These are phyloP conservation scores for Lepidocolaptes lacrymiger DNA, from an alignment of 2,797 vertebrate species.

Conservation along the genomic window DNA sequence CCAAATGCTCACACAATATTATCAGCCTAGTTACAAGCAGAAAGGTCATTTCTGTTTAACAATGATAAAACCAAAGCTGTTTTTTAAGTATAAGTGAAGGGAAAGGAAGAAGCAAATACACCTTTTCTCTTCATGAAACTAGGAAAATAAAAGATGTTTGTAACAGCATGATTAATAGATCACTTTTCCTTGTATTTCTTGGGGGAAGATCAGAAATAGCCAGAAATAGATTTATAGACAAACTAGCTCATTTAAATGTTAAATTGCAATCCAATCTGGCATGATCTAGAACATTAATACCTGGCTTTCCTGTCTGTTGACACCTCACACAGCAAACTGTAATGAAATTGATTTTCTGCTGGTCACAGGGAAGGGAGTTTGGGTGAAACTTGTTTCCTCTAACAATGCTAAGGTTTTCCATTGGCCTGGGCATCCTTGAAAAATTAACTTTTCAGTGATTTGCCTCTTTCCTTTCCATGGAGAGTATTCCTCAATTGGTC, in stretches of 20 bases:
- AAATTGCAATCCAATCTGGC: slow-evolving; percentile 7
- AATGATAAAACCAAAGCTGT: slow-evolving; percentile 33
- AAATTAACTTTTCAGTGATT: not conserved
- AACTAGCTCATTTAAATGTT: slow-evolving; percentile 18
- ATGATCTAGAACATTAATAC: not conserved
- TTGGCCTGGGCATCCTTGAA: not conserved
- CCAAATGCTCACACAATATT: not conserved
- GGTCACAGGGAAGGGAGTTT: not conserved
- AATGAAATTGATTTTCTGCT: not conserved
- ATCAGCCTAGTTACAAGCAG: not conserved
- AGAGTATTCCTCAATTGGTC: not conserved
- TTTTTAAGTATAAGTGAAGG: not conserved
- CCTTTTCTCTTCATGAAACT: not conserved
- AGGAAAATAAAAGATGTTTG: not conserved
- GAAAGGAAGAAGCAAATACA: not conserved
- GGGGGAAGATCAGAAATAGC: not conserved
- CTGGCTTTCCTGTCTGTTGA: not conserved
- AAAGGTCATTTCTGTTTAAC: slow-evolving; percentile 45
- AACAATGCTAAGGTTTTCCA: not conserved
- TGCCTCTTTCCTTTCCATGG: not conserved
- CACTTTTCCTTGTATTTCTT: not conserved
- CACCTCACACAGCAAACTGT: not conserved
- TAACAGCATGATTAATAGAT: slow-evolving; percentile 25
- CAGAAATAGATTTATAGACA: slow-evolving; percentile 17
- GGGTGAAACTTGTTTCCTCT: not conserved